Evolutionary conservation across 2,888 invertebrate species (phyloP).

Genomic region (Epirrhoe alternata): DNA sequence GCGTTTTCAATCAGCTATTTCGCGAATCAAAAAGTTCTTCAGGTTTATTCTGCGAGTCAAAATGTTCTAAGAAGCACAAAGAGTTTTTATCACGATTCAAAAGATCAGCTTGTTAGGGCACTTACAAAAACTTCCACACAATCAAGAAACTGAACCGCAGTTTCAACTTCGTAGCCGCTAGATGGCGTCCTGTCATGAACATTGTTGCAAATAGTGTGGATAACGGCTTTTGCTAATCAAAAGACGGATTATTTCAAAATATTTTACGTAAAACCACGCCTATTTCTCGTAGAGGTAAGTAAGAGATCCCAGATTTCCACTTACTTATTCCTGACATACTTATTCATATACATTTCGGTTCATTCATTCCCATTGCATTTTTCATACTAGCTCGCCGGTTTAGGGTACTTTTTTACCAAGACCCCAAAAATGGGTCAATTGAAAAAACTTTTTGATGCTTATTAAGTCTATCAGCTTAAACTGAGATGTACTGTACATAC

Average conservation of each 20-base stretch:
- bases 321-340: too few relatives aligned
- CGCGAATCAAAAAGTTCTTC: not conserved
- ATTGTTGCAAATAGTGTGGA: constrained; percentile 30
- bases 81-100: constrained; percentile 5
- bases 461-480: too few relatives aligned
- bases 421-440: not conserved
- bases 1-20: not conserved
- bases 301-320: not conserved
- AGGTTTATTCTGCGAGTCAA: constrained; percentile 1
- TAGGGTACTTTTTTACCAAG: too few relatives aligned
- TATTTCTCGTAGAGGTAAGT: too few relatives aligned
- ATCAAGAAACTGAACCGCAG: constrained; percentile 36
- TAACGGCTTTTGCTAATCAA: not conserved
- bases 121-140: constrained; percentile 37
- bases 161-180: constrained; percentile 37
- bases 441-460: too few relatives aligned
- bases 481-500: too few relatives aligned
- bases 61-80: not conserved
- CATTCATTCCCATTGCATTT: too few relatives aligned
- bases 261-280: not conserved
- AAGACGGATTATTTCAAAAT: not conserved
- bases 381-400: too few relatives aligned
- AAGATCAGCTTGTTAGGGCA: constrained; percentile 26
- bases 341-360: too few relatives aligned
- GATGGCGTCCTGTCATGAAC: constrained; percentile 36